Base-by-base conservation (phyloP, 2,113 vertebrate genomes). In the Syngnathoides biaculeatus region DNA sequence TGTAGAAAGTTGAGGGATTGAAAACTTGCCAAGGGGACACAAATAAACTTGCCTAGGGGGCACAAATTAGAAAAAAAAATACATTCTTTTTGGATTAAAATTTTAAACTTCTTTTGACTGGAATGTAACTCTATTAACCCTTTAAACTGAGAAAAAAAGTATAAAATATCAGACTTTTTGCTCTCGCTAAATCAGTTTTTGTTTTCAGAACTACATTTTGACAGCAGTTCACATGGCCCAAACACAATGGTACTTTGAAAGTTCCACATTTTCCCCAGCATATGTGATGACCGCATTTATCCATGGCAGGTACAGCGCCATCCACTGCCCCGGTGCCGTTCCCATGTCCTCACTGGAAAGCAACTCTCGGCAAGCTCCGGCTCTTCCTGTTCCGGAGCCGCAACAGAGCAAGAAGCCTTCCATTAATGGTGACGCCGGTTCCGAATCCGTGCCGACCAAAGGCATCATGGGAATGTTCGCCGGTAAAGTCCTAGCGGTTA, bases 391-490 rank as follows among this genome's bases (percentile, higher is more conserved):
- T 0, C 71, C 73, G 0, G 85, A 80, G 43, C 69, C 65, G 4
- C 27, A 57, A 30, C 55, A 77, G n/a, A 0, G 0, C 66, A 53
- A 17, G 19, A 79, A 69, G 39, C 50, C 71, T 0, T 24, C 1
- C 0, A 0, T 82, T 67, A 97, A 95, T 0, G 91, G 93, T 61
- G 87, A 89, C 0, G 67, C 78, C 1, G 22, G 89, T 20, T 62
- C 85, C 1, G 97, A 91, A 71, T 8, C 84, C 0, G 94, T 93
- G 69, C 89, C 90, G 6, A 89, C 86, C 39, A 95, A 81, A n/a
- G 95, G 95, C 48, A 97, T 99, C 86, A 94, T 96, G 95, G 95
- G 93, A 69, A 94, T 98, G 94, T 96, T 99, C 77, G 83, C 88
- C 0, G 88, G 80, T 3, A 97, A 94, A 80, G 24, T n/a, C 24